phyloP scores from a whole-genome alignment of 2,113 vertebrate genomes.

The Aphyosemion australe region DNA sequence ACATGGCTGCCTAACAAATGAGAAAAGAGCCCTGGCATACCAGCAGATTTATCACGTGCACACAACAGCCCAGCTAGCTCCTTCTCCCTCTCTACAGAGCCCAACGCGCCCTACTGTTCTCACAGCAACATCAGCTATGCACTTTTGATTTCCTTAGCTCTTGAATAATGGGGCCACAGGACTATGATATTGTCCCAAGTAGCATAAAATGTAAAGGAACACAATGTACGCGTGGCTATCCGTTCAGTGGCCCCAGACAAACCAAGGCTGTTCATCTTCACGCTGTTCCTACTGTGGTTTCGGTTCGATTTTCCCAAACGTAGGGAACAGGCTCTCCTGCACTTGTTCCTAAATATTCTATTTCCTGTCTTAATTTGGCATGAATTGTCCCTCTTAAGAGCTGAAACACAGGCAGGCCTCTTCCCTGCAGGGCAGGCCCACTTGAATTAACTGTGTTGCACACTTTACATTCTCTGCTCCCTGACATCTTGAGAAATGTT shows the following conservation, averaged over 20 bases:
- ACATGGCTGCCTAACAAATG: constrained; percentile 93
- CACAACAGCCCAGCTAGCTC: constrained; percentile 70
- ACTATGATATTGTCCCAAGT: constrained; percentile 27
- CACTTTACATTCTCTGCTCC: constrained; percentile 76
- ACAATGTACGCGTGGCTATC: constrained; percentile 40
- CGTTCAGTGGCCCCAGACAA: constrained; percentile 25
- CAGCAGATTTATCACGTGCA: constrained; percentile 83
- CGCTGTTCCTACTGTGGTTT: constrained; percentile 21
- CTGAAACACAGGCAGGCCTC: constrained; percentile 62
- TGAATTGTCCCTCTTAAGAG: constrained; percentile 64
- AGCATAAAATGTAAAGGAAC: constrained; percentile 54
- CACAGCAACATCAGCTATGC: constrained; percentile 54
- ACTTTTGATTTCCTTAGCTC: constrained; percentile 53
- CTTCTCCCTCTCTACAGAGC: constrained; percentile 47
- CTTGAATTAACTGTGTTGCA: constrained; percentile 75
- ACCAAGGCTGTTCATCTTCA: constrained; percentile 23
- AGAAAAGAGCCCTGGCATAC: constrained; percentile 87
- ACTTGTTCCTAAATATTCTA: constrained; percentile 46
- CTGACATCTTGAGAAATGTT: constrained; percentile 81
- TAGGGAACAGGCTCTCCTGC: constrained; percentile 32
- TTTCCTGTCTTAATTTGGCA: constrained; percentile 62
- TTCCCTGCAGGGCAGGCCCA: constrained; percentile 68
- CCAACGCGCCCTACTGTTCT: constrained; percentile 50
- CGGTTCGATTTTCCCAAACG: constrained; percentile 41
- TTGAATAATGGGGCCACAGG: constrained; percentile 57